Base-by-base conservation (phyloP, 2,888 invertebrate species). In the Orthosia cruda region DNA sequence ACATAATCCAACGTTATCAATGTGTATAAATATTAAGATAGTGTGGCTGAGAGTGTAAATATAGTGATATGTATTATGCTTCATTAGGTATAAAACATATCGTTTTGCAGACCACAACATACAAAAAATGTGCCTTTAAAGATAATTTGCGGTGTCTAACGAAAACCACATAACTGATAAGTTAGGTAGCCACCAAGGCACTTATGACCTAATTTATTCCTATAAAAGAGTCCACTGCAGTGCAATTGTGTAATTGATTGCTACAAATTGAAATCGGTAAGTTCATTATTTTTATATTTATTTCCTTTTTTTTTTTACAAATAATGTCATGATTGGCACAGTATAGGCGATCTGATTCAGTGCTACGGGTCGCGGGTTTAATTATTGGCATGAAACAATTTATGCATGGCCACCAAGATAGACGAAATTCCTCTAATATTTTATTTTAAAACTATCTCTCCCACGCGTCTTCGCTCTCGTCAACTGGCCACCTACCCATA, bases 81-180 rank as follows among this genome's bases (percentile, higher is more conserved):
- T n/a, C n/a, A 52, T 47, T 40, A 62, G 23, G 20, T 11, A 71
- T 45, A 16, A 32, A 26, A n/a, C 13, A 45, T 64, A 77, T 77
- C 74, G 20, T 4, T 52, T 65, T 32, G 49, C 16, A 47, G 47
- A 4, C 23, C 23, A 57, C 23, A 45, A 55, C 16, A 16, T 18
- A 4, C n/a, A 0, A 32, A 15, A 20, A 12, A 20, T 3, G 23
- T 40, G 15, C 16, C 3, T 49, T 54, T 0, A 55, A 26, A 20
- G 82, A 77, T 69, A 18, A 69, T 57, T 81, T 54, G 79, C 20
- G 79, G 82, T 77, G 11, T 1, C 15, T 49, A 7, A 23, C 13
- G 3, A 67, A 26, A 71, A 83, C 83, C 80, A 32, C 84, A 83
- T 4, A 20, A 49, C 52, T 68, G 84, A 80, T 80, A 67, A 23